These are phyloP conservation scores for Timandra comae DNA, from an alignment of 2,888 invertebrate genomes.

Conservation along the genomic window DNA sequence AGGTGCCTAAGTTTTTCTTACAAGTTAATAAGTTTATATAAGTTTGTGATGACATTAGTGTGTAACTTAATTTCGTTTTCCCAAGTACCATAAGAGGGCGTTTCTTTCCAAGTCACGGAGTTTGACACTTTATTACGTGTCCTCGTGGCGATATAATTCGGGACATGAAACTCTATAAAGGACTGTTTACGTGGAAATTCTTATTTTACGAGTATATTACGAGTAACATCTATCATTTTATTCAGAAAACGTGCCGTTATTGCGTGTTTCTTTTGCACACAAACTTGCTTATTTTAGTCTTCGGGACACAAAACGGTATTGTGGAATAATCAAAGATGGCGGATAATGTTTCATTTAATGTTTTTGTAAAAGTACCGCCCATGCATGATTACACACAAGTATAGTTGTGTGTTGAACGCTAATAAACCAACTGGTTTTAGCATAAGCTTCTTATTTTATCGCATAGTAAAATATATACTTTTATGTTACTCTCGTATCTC, in stretches of 20 bases:
- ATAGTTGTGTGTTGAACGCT: too few species aligned
- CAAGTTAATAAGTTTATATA: slow-evolving; percentile 29
- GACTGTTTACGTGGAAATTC: slow-evolving; percentile 4
- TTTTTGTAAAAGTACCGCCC: too few species aligned
- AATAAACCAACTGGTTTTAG: too few species aligned
- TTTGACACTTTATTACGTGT: slow-evolving; percentile 42
- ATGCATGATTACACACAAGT: too few species aligned
- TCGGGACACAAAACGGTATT: too few species aligned
- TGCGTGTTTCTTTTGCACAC: neutral
- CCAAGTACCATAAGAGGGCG: slow-evolving; percentile 34
- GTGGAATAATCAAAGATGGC: too few species aligned
- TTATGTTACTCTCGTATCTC: too few species aligned
- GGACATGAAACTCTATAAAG: slow-evolving; percentile 26
- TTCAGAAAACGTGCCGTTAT: neutral
- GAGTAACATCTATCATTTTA: neutral
- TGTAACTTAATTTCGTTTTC: slow-evolving; percentile 47
- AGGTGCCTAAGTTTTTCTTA: slow-evolving; percentile 47
- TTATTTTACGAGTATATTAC: slow-evolving; percentile 1
- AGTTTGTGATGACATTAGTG: slow-evolving; percentile 41
- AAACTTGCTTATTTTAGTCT: neutral
- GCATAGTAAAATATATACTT: too few species aligned
- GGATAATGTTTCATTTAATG: too few species aligned
- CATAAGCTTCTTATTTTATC: too few species aligned
- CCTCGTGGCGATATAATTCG: slow-evolving; percentile 27
- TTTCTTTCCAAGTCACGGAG: slow-evolving; percentile 61